Evolutionary conservation across 2,797 vertebrate genomes (phyloP).

Genomic region (Tangara arthus): DNA sequence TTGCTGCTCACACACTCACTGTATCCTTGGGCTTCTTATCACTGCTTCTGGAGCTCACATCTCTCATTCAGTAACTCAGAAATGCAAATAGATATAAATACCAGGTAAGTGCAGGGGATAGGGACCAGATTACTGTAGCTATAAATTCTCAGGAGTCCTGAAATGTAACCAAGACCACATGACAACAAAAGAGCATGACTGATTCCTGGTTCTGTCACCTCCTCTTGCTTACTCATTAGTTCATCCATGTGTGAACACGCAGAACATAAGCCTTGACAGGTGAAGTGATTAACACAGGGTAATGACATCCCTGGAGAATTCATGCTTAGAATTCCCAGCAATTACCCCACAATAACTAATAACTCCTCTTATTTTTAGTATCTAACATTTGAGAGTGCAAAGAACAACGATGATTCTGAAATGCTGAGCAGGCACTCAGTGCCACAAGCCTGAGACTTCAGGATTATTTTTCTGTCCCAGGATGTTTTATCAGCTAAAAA

Average conservation of each 20-base stretch:
- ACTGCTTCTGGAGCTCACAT: not conserved
- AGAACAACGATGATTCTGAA: not conserved
- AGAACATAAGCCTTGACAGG: slow-evolving; percentile 43
- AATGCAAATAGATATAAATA: slow-evolving; percentile 19
- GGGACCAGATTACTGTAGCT: not conserved
- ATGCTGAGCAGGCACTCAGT: not conserved
- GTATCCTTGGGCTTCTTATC: not conserved
- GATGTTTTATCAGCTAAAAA: not conserved
- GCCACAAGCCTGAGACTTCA: not conserved
- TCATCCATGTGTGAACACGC: not conserved
- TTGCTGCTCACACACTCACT: not conserved
- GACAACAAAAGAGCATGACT: slow-evolving; percentile 25
- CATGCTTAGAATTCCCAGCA: slow-evolving; percentile 33
- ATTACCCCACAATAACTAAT: slow-evolving; percentile 42
- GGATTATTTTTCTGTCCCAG: not conserved
- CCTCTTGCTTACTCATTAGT: slow-evolving; percentile 36
- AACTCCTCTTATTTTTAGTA: slow-evolving; percentile 34
- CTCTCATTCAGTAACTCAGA: not conserved
- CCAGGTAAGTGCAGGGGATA: not conserved
- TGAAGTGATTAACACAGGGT: slow-evolving; percentile 49
- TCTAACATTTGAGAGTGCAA: not conserved
- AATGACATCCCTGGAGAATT: slow-evolving; percentile 58
- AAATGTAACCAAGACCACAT: slow-evolving; percentile 26
- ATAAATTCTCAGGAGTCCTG: slow-evolving; percentile 5
- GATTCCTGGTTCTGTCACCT: slow-evolving; percentile 39